Percentiles rank a stretch among this genome's conserved stretches.
Conservation (phyloP, 2,113 vertebrate species). For the Cheirogaleus medius region DNA sequence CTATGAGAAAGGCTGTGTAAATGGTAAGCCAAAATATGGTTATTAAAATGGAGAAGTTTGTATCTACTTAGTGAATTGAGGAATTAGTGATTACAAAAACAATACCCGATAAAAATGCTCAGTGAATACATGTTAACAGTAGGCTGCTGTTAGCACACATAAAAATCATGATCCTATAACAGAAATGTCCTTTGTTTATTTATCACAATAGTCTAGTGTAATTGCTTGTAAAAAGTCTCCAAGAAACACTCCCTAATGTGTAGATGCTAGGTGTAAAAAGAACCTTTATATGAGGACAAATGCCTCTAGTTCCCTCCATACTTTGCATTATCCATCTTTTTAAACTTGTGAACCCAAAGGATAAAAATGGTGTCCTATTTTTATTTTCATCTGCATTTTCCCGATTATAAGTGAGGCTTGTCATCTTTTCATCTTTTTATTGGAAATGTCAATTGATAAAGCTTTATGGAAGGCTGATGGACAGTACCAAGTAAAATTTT, state of each 20-base stretch:
- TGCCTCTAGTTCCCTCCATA: not conserved
- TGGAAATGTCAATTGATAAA: not conserved
- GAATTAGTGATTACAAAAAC: not conserved
- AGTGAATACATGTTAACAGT: not conserved
- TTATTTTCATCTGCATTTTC: constrained; percentile 10
- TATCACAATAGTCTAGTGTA: not conserved
- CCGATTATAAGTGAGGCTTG: constrained; percentile 19
- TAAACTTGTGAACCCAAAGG: not conserved
- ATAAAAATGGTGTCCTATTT: not conserved
- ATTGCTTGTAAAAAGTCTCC: not conserved
- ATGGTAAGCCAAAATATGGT: not conserved
- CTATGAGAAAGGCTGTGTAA: not conserved
- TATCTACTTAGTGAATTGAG: not conserved
- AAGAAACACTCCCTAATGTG: not conserved
- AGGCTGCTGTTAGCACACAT: not conserved
- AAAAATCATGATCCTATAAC: not conserved
- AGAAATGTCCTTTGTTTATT: constrained; percentile 25
- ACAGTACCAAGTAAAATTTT: constrained; percentile 24
- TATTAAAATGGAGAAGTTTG: not conserved
- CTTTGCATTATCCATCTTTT: not conserved
- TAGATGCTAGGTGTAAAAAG: not conserved
- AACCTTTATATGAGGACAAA: not conserved
- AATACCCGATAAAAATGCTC: not conserved
- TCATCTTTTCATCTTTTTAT: constrained; percentile 32
- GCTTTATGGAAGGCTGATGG: not conserved